A percentile compares a stretch with the other conserved stretches of the same genome.
Evolutionary conservation across 1,140 invertebrate genomes (phyloP).

Genomic region (Yoshiicerus persimilis): DNA sequence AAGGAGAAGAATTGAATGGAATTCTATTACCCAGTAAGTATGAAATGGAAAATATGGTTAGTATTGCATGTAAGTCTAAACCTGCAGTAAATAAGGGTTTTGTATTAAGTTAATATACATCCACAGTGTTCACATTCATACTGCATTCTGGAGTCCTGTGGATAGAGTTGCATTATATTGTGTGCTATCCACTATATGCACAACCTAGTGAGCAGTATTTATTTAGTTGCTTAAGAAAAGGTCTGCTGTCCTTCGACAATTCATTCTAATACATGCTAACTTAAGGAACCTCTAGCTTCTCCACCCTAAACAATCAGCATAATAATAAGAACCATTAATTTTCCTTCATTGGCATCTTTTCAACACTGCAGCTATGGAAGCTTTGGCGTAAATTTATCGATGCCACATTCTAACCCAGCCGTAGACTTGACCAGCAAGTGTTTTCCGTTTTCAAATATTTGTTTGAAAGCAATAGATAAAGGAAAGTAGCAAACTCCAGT

Average conservation of each 20-base stretch:
- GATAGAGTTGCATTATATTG: no score
- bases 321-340: conserved; percentile 31
- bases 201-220: neutral
- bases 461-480: neutral
- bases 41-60: neutral
- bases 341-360: conserved; percentile 29
- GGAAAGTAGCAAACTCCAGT: neutral
- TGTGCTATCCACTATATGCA: neutral
- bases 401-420: neutral
- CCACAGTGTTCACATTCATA: no score
- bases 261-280: neutral
- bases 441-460: conserved; percentile 4
- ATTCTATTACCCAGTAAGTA: neutral
- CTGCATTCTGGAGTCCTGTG: no score
- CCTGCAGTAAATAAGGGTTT: no score
- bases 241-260: neutral
- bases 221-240: neutral
- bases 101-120: no score
- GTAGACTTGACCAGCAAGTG: neutral
- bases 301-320: conserved; percentile 17
- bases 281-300: neutral
- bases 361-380: neutral
- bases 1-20: neutral
- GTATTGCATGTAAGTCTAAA: neutral
- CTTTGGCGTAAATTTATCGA: conserved; percentile 1